Evolutionary conservation across 2,888 invertebrate species (phyloP).

Genomic region (Archips crataeganus): DNA sequence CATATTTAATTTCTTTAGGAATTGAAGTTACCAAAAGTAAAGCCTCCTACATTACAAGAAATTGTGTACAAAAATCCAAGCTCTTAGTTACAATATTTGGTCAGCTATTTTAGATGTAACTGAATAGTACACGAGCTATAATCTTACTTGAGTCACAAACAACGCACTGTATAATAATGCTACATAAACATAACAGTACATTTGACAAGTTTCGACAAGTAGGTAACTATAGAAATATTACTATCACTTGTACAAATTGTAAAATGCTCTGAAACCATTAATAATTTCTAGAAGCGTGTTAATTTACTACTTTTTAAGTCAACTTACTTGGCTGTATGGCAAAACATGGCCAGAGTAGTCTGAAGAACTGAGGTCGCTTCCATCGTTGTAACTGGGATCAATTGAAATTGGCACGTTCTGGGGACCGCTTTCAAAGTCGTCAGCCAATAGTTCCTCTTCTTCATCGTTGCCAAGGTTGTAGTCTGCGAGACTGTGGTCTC

Average conservation of each 20-base stretch:
- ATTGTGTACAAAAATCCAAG: too few species aligned
- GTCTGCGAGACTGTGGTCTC: slow-evolving; percentile 80
- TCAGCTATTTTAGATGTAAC: too few species aligned
- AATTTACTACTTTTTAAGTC: background rate
- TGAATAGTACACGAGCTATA: too few species aligned
- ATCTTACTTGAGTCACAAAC: too few species aligned
- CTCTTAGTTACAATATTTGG: too few species aligned
- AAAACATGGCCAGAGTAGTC: slow-evolving; percentile 64
- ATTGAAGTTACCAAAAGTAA: too few species aligned
- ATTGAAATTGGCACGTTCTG: slow-evolving; percentile 74
- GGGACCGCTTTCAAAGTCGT: slow-evolving; percentile 72
- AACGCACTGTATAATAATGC: too few species aligned
- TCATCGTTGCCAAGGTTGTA: slow-evolving; percentile 83
- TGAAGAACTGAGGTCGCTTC: slow-evolving; percentile 59
- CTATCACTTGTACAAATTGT: slow-evolving; percentile 18
- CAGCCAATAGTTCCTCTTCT: slow-evolving; percentile 79
- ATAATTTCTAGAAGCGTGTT: background rate
- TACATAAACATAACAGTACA: too few species aligned
- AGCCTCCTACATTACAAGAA: too few species aligned
- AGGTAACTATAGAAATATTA: background rate
- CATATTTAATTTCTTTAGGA: too few species aligned
- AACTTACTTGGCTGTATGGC: slow-evolving; percentile 66
- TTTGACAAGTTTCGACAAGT: background rate
- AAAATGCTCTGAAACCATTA: background rate
- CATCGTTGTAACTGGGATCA: slow-evolving; percentile 57